Evolutionary conservation across 2,888 invertebrate genomes (phyloP), one percentile per base, ranked within the genome.

Genomic region (Gari tellinella): DNA sequence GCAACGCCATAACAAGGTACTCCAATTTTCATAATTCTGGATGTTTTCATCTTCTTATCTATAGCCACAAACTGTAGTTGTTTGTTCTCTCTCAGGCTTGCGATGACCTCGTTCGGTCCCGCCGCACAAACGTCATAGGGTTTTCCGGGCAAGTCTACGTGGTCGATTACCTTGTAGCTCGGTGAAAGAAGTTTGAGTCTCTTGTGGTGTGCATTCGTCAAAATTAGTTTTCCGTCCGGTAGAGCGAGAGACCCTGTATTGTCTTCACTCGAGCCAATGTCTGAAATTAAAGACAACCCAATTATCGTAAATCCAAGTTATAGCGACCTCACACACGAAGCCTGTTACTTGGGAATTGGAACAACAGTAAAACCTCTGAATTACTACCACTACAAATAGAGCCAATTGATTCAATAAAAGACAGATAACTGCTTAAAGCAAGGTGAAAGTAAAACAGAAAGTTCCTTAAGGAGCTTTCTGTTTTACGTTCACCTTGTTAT

Each of bases 61-160:
- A 70, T 43, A 1, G 61, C 31, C 0, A 78, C 67, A 49, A 78
- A 78, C 70, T 78, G 78, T 4, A 78, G 60, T 3, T 37, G 46
- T 26, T 70, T 69, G 15, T 73, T 70, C 48, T 78, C 78, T 25
- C 73, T 2, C 5, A 78, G 52, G 48, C 73, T 78, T 0, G 46
- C 57, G 12, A 73, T 58, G 10, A 53, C 58, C 48, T 72, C 72
- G 43, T 56, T 72, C 12, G 61, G 61, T 26, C 62, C 55, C 3
- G 63, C 73, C 14, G 64, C 4, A 38, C 73, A 78, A n/a, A 78
- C 78, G 25, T 52, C 78, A 41, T 73, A 78, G 0, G 78, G 78
- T 49, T 78, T 78, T 17, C 73, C 78, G 1, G 69, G 78, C 4
- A 78, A 52, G 46, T 73, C 78, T n/a, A 62, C 55, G 31, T 73